These are phyloP conservation scores for Pithecia hirsuta DNA, from an alignment of 2,797 vertebrate species.

Conservation along the genomic window DNA sequence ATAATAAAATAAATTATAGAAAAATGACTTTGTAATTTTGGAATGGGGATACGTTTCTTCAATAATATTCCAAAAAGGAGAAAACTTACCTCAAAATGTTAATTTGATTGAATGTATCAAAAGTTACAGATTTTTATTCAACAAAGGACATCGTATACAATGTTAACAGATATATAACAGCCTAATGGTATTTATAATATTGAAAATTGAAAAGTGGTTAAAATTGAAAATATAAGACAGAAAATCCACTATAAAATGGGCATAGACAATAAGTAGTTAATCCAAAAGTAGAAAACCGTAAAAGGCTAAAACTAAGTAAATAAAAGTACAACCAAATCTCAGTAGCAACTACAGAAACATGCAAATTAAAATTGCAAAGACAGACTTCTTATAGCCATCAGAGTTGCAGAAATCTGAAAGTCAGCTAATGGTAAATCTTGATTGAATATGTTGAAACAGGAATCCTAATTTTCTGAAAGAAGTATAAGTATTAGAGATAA, in stretches of 20 bases:
- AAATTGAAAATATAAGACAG: not conserved
- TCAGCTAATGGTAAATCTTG: slow-evolving; percentile 52
- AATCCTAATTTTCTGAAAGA: not conserved
- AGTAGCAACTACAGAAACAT: slow-evolving; percentile 41
- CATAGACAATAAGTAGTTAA: slow-evolving; percentile 12
- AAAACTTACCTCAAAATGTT: not conserved
- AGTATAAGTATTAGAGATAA: slow-evolving; percentile 17
- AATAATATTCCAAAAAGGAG: not conserved
- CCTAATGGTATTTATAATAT: not conserved
- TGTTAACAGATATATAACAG: not conserved
- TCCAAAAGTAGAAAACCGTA: not conserved
- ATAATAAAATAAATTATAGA: not conserved
- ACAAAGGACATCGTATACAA: not conserved
- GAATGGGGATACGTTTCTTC: not conserved
- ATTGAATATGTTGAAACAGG: slow-evolving; percentile 14
- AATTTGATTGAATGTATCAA: not conserved
- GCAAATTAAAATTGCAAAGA: slow-evolving; percentile 52
- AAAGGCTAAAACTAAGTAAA: slow-evolving; percentile 48
- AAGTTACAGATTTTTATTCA: not conserved
- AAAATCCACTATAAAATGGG: not conserved
- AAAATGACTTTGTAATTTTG: not conserved
- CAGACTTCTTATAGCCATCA: slow-evolving; percentile 6
- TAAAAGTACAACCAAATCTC: slow-evolving; percentile 51
- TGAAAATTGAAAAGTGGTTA: not conserved
- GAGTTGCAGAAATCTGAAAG: slow-evolving; percentile 12